A percentile compares a stretch with the other conserved stretches of the same genome.
These are phyloP conservation scores for Pseudomugil tenellus DNA, from an alignment of 2,797 vertebrate species.

Conservation along the genomic window DNA sequence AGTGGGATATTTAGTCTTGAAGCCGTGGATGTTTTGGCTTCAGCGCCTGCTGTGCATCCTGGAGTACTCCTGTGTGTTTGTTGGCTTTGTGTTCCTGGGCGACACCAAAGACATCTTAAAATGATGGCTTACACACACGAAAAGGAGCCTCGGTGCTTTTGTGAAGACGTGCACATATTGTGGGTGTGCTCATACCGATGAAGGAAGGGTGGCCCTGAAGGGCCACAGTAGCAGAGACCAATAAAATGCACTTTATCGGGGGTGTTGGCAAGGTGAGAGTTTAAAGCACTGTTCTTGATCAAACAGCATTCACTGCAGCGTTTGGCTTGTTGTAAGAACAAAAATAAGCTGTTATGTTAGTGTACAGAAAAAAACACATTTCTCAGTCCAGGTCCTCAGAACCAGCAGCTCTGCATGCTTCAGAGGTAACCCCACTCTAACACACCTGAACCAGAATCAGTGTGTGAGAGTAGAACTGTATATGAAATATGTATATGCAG, in stretches of 20 bases:
- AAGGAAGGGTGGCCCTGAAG: constrained; percentile 25
- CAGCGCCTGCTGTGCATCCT: constrained; percentile 49
- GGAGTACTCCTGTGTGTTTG: constrained; percentile 21
- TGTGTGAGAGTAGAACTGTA: no score
- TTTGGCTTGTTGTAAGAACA: constrained; percentile 18
- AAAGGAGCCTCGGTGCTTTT: background rate
- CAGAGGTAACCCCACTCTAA: no score
- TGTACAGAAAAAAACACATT: constrained; percentile 9
- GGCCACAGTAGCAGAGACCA: constrained; percentile 36
- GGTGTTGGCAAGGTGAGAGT: constrained; percentile 18
- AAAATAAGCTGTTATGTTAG: constrained; percentile 56
- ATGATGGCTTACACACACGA: background rate
- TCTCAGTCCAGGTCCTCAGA: no score
- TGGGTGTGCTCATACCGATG: constrained; percentile 1
- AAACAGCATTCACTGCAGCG: constrained; percentile 29
- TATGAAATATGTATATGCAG: no score
- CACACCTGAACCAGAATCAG: no score
- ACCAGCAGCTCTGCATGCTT: no score
- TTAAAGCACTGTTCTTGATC: constrained; percentile 58
- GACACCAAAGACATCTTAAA: background rate
- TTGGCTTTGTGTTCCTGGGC: constrained; percentile 22
- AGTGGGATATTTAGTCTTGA: constrained; percentile 67
- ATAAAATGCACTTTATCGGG: constrained; percentile 52
- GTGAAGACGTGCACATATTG: background rate
- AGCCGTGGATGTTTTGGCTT: constrained; percentile 63